Evolutionary conservation across 2,888 invertebrate species (phyloP), one percentile per base, ranked within the genome.

Genomic region (Ennomos quercinarius): DNA sequence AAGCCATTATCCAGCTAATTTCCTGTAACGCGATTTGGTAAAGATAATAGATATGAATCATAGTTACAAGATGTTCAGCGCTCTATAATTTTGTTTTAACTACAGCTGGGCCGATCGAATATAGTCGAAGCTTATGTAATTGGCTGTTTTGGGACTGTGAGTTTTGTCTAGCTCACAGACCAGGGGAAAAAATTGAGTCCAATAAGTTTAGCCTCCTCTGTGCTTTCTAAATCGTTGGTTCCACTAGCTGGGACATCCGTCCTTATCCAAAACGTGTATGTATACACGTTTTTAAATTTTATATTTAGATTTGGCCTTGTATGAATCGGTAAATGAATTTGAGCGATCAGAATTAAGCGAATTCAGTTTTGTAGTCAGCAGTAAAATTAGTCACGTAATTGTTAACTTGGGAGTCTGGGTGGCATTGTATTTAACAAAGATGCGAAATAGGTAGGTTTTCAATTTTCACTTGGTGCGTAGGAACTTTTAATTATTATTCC

Each of bases 1-100:
- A 80, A 67, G 63, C 68, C 73, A 82, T 85, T 81, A 86, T 82
- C 77, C 81, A 71, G 71, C 68, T 77, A 80, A 82, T 84, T 88
- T 88, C 81, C 81, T 83, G 73, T 78, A 73, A 75, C 68, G 57
- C 48, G 52, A 67, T 71, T 68, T 64, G 52, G 70, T 63, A 67
- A 71, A 66, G 68, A 69, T 75, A 63, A 66, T 57, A 57, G 58
- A 57, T 61, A 52, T 53, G 64, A 69, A 66, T 74, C 68, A 70
- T 35, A 39, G 34, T 49, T 52, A 17, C 43, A 46, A 51, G 36
- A 48, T 39, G 41, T 51, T 44, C 10, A 27, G 36, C 34, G 41
- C 36, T 4, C 27, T 17, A 13, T 38, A 38, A 27, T 17, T 27
- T 11, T 5, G 39, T 39, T 1, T 11, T n/a, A 11, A n/a, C 11